Base-by-base conservation (phyloP, 2,797 vertebrate species). In the Loris lydekkerianus region DNA sequence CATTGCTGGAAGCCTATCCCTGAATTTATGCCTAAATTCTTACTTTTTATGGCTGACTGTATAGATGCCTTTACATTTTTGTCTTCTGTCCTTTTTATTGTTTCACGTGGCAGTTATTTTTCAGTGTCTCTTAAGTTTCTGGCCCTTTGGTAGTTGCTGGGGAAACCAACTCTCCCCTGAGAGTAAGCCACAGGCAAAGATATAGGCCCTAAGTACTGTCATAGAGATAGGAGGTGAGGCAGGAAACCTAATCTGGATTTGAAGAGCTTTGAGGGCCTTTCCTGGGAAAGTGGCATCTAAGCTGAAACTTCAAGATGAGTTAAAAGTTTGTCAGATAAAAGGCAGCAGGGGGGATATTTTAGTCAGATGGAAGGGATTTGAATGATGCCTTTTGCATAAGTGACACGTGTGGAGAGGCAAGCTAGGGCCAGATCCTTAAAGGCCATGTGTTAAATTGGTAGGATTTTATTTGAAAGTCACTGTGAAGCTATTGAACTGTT, bases 231-330 rank as follows among this genome's bases (percentile, higher is more conserved):
- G 49, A 27, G 13, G 46, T 82, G 40, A 58, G 27, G 8, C 27
- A 84, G 76, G 76, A 61, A 93, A 25, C 70, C 23, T 80, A 87
- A 92, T 86, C 37, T 90, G 61, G 27, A 58, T 93, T 90, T 85
- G 77, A 90, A 77, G 43, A 82, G 43, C 7, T 75, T 85, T 31
- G 63, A 90, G 87, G 93, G 63, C 31, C 83, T 95, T 40, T 21
- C 73, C 65, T 91, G 75, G 65, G 60, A 60, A 96, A 95, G n/a
- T 70, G 63, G 53, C 23, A 75, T 58, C 58, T 76, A 81, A 83
- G 43, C 11, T 49, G 73, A 96, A 53, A 88, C n/a, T 31, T 73
- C n/a, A 86, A 43, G 40, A 86, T 88, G 85, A 94, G 37, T 75
- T 90, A 40, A 14, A 60, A 0, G 1, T 69, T 80, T 95, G 29